Percentiles rank a stretch among this genome's conserved stretches.
phyloP scores from a whole-genome alignment of 2,113 vertebrate species.

The Strigops habroptila region DNA sequence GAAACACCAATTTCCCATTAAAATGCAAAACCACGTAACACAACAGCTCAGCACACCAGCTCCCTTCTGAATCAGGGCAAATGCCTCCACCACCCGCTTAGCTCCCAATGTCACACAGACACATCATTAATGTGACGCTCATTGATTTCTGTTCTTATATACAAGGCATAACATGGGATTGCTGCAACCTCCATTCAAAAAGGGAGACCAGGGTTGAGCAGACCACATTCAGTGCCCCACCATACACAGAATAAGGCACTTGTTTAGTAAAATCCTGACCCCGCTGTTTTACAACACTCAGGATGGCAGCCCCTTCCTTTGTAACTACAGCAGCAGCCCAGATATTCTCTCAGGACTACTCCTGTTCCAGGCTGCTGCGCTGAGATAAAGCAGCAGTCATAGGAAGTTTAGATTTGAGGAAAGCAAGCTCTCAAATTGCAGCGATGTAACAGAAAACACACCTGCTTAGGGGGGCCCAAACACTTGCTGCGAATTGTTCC shows the following conservation, averaged over 20 bases:
- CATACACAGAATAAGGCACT: neutral
- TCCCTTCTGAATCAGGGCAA: neutral
- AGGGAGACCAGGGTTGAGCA: neutral
- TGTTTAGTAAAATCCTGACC: neutral
- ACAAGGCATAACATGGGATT: neutral
- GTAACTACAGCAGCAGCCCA: neutral
- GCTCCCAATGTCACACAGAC: neutral
- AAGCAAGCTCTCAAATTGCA: conserved; percentile 3
- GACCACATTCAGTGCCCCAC: neutral
- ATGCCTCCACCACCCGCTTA: neutral
- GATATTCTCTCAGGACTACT: neutral
- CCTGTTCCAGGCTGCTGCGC: neutral
- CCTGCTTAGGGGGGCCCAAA: neutral
- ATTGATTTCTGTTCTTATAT: neutral
- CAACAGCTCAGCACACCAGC: neutral
- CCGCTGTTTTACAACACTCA: neutral
- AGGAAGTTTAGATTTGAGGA: conserved; percentile 13
- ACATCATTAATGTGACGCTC: neutral
- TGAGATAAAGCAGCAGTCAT: neutral
- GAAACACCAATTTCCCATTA: neutral
- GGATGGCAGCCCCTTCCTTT: neutral
- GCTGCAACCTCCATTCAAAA: neutral
- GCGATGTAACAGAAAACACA: neutral
- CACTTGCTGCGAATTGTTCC: neutral
- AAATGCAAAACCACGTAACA: neutral